These are phyloP conservation scores for Solea senegalensis DNA, from an alignment of 2,113 vertebrate genomes.

Conservation along the genomic window DNA sequence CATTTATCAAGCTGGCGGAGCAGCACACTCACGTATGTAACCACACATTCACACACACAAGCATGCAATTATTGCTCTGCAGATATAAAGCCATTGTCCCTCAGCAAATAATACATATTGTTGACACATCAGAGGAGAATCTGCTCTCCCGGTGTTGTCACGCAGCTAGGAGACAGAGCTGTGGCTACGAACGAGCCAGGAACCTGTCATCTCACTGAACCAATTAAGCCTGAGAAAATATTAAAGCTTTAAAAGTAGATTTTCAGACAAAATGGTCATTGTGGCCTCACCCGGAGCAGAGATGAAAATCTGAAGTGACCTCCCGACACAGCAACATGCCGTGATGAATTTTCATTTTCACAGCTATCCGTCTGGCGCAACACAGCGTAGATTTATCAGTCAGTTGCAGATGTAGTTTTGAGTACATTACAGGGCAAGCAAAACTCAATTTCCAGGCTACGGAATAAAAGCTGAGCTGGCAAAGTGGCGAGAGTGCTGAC, in stretches of 20 bases:
- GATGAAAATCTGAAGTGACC: constrained; percentile 47
- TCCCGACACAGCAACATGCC: constrained; percentile 62
- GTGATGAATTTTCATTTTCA: constrained; percentile 63
- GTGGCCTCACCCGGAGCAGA: constrained; percentile 8
- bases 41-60: constrained; percentile 21
- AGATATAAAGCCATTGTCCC: constrained; percentile 43
- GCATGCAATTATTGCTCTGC: constrained; percentile 39
- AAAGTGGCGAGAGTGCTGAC: constrained; percentile 68
- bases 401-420: constrained; percentile 74
- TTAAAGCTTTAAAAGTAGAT: constrained; percentile 13
- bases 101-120: constrained; percentile 59
- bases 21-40: constrained; percentile 32
- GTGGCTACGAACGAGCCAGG: constrained; percentile 41
- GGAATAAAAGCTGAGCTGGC: constrained; percentile 75
- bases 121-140: constrained; percentile 26
- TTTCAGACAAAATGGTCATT: constrained; percentile 43
- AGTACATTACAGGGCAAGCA: constrained; percentile 70
- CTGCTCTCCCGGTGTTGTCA: not conserved
- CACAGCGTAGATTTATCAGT: constrained; percentile 76
- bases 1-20: constrained; percentile 57
- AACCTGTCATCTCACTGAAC: constrained; percentile 28
- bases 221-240: constrained; percentile 30
- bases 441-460: constrained; percentile 72
- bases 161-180: constrained; percentile 9
- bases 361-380: constrained; percentile 63